phyloP scores from a whole-genome alignment of 2,797 vertebrate species.

The Etheostoma perlongum region DNA sequence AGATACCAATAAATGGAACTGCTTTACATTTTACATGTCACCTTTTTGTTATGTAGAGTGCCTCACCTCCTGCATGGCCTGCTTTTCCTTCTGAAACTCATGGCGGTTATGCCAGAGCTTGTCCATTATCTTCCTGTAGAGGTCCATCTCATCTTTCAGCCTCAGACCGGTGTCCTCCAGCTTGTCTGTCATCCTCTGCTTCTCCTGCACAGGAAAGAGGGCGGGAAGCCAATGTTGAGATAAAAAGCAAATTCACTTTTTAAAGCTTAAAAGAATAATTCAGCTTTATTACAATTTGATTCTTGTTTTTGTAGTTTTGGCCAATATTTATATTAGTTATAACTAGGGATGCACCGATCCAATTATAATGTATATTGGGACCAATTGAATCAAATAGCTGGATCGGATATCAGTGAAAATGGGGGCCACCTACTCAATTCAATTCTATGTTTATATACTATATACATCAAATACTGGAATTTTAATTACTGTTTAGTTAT shows the following conservation, averaged over 20 bases:
- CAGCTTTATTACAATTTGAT: not conserved
- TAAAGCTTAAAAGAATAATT: too few relatives aligned
- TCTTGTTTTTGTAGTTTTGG: not conserved
- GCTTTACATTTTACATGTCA: not conserved
- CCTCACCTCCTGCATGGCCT: conserved; percentile 93
- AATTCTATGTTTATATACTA: too few relatives aligned
- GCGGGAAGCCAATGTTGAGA: not conserved
- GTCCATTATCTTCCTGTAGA: conserved; percentile 97
- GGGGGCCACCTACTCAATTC: too few relatives aligned
- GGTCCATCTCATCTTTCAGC: conserved; percentile 96
- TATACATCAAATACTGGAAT: too few relatives aligned
- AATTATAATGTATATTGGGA: too few relatives aligned
- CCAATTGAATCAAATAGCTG: too few relatives aligned
- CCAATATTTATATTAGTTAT: not conserved
- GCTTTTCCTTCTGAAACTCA: conserved; percentile 94
- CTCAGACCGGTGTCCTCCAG: conserved; percentile 94
- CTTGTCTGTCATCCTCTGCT: conserved; percentile 94
- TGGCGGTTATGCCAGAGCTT: conserved; percentile 94
- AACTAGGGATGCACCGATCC: too few relatives aligned
- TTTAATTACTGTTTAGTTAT: too few relatives aligned
- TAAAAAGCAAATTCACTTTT: not conserved
- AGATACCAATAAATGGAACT: not conserved
- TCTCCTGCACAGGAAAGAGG: conserved; percentile 83
- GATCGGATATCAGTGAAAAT: too few relatives aligned
- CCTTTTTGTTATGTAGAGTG: fast-evolving